Evolutionary conservation across 1,140 invertebrate species (phyloP), one percentile per base, ranked within the genome.

Genomic region (Tenebrio molitor): DNA sequence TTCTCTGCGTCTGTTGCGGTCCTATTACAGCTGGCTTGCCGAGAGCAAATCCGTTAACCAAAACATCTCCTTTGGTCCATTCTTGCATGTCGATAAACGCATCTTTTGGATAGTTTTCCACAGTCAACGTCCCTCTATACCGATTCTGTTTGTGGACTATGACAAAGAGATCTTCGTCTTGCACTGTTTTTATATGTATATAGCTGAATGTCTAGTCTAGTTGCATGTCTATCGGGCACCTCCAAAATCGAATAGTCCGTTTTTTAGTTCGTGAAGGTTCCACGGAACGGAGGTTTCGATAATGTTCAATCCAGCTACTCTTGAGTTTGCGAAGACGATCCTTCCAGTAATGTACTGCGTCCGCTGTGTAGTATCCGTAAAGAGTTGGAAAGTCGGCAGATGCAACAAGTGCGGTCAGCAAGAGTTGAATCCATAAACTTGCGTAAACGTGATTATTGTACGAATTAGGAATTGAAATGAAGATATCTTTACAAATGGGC

Each of bases 211-310:
- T 86, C 80, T 10, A 85, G 74, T 83, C 87, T 82, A 87, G 82
- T 65, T 83, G 83, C 21, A 98, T 73, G 84, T 98, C 91, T 2
- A 89, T 88, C 95, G 91, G 0, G 17, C 53, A 25, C 29, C 14
- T 5, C 96, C 97, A 19, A 88, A 82, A 78, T 89, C 91, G 44
- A 17, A 62, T 8, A 1, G 5, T 23, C 53, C 53, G 8, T 19
- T 5, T n/a, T 62, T 12, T 5, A 21, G 91, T 85, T 98, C 94
- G 83, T 98, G 97, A 50, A 90, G 86, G 76, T 93, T 95, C 96
- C 96, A 98, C 81, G 97, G 94, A 0, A 98, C 90, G 81, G 97
- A 97, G 93, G 94, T 95, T 74, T 94, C 91, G 3, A 98, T 87
- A 0, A 95, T 89, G 85, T 98, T 97, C 0, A 98, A 86, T 10